Conservation (phyloP, 2,113 vertebrate genomes). For the Aegotheles bennettii region DNA sequence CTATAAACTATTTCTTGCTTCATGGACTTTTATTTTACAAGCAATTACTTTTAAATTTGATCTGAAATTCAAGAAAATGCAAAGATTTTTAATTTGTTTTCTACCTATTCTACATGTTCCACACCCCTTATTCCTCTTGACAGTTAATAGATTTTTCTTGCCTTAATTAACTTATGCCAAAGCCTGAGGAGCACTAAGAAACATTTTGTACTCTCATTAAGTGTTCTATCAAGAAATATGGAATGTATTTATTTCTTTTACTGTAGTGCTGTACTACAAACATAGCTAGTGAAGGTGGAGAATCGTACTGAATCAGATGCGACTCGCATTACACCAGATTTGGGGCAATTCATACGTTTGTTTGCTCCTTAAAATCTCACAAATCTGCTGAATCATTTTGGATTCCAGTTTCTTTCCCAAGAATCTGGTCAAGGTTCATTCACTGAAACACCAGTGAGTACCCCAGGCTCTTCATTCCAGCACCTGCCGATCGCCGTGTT, state of each 20-base stretch:
- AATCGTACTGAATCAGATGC: background rate
- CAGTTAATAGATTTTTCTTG: constrained; percentile 6
- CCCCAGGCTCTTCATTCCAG: background rate
- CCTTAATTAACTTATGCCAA: constrained; percentile 33
- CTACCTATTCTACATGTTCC: background rate
- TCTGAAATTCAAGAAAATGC: background rate
- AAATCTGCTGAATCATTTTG: background rate
- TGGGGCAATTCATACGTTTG: background rate
- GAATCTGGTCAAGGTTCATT: background rate
- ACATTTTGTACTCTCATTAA: constrained; percentile 36
- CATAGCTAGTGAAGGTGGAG: background rate
- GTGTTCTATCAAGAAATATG: background rate
- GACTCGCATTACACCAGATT: background rate
- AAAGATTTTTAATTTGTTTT: background rate
- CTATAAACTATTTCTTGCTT: background rate
- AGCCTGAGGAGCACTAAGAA: constrained; percentile 21
- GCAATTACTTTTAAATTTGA: background rate
- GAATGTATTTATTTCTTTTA: background rate
- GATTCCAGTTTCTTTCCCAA: background rate
- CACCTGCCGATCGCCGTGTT: background rate
- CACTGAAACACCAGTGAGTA: accelerated
- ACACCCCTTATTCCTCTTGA: background rate
- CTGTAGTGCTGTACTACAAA: background rate
- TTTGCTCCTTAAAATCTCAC: background rate
- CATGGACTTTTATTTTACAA: background rate